Evolutionary conservation across 2,797 vertebrate species (phyloP).

Genomic region (Syngnathus acus): DNA sequence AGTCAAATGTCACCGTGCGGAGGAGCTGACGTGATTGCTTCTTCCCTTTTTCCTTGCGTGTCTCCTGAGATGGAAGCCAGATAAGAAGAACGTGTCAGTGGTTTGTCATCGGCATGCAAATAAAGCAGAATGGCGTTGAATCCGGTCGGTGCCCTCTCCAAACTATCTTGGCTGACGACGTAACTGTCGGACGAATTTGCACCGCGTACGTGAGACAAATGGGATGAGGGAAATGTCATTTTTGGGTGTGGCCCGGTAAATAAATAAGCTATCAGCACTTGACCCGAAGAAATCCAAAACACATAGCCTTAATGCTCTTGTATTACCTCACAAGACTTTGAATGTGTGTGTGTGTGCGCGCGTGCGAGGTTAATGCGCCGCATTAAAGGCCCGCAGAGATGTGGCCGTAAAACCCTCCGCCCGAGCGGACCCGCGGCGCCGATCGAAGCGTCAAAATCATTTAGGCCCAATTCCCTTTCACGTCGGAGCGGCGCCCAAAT

Average conservation of each 20-base stretch:
- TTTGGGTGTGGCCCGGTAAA: too few species aligned
- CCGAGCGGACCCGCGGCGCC: slow-evolving; percentile 21
- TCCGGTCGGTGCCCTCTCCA: not conserved
- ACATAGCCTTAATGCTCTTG: not conserved
- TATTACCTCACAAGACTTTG: not conserved
- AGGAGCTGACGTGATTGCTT: slow-evolving; percentile 45
- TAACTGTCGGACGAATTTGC: too few species aligned
- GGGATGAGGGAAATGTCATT: too few species aligned
- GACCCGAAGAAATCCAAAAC: not conserved
- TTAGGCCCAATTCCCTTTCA: slow-evolving; percentile 40
- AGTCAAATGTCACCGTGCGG: slow-evolving; percentile 42
- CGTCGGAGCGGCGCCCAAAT: slow-evolving; percentile 38
- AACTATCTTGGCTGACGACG: not conserved
- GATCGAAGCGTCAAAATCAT: slow-evolving; percentile 40
- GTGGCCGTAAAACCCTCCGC: slow-evolving; percentile 28
- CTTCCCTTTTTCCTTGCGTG: slow-evolving; percentile 14
- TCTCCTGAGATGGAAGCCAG: slow-evolving; percentile 39
- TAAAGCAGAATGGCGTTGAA: slow-evolving; percentile 6
- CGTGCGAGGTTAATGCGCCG: slow-evolving; percentile 33
- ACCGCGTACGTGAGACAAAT: too few species aligned
- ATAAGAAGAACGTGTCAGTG: slow-evolving; percentile 49
- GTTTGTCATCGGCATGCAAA: slow-evolving; percentile 40
- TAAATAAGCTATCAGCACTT: not conserved
- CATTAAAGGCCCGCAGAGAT: slow-evolving; percentile 27
- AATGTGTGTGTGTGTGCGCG: not conserved